Evolutionary conservation across 2,888 invertebrate genomes (phyloP).

Genomic region (Heliconius cydno): DNA sequence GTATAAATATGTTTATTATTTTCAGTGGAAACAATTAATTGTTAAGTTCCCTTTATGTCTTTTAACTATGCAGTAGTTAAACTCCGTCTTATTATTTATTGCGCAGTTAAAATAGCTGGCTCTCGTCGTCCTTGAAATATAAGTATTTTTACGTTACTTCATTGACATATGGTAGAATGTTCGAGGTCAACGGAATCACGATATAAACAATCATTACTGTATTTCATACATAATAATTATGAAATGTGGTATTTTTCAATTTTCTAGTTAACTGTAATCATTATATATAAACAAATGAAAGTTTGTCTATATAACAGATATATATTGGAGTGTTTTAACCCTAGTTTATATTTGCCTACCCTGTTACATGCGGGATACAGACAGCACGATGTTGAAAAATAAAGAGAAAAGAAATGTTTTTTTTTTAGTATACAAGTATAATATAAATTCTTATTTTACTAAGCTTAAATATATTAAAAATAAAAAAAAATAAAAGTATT

Average conservation of each 20-base stretch:
- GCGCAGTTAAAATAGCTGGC: slow-evolving; percentile 54
- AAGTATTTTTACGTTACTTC: slow-evolving; percentile 43
- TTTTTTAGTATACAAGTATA: too few species aligned
- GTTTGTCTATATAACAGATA: neutral
- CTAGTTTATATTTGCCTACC: too few species aligned
- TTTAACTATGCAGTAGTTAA: slow-evolving; percentile 25
- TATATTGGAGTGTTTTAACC: neutral
- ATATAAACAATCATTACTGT: slow-evolving; percentile 26
- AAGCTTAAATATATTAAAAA: too few species aligned
- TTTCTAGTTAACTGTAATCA: neutral
- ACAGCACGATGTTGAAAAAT: too few species aligned
- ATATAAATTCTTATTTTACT: too few species aligned
- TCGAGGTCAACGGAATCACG: slow-evolving; percentile 55
- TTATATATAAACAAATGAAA: neutral
- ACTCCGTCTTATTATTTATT: slow-evolving; percentile 45
- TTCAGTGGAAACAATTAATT: slow-evolving; percentile 47
- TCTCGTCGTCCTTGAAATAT: slow-evolving; percentile 54
- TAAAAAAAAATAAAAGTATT: too few species aligned
- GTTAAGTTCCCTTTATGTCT: slow-evolving; percentile 44
- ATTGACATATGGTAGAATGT: slow-evolving; percentile 50
- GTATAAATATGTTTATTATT: slow-evolving; percentile 56
- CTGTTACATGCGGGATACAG: too few species aligned
- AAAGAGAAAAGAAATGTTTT: too few species aligned
- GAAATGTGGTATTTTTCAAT: neutral
- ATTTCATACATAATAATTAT: slow-evolving; percentile 29